Base-by-base conservation (phyloP, 2,113 vertebrate species). In the Hydrolagus affinis region DNA sequence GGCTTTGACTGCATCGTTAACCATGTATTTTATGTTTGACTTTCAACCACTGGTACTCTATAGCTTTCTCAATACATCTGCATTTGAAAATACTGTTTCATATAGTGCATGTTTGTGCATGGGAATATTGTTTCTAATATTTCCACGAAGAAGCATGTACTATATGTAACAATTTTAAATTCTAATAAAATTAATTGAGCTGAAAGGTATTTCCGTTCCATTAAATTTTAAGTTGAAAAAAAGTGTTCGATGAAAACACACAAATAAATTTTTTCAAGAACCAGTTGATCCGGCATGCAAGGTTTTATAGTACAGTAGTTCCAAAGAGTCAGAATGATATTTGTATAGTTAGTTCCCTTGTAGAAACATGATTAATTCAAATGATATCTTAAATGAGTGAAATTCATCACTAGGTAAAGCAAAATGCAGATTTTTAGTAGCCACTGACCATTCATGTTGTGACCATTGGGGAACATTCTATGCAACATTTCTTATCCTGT, bases 1-100 rank as follows among this genome's bases (percentile, higher is more conserved):
- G 44, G 88, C 86, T 19, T 74, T 88, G 62, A 12, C 0, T 78
- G 57, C 14, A 28, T 78, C 11, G 7, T 15, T 78, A 9, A 8
- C 11, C 56, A 59, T 12, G n/a, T n/a, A 17, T 60, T 11, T 59
- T 60, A 59, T 10, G 44, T 44, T 44, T 44, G 44, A 44, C 44
- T 44, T 44, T 44, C 6, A 44, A n/a, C n/a, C n/a, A n/a, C n/a
- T n/a, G n/a, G n/a, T 44, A 44, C 6, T 44, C 6, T 44, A 44
- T 44, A 44, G 6, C 44, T 44, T 44, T 44, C 44, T 44, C 44
- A 44, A 44, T 44, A 44, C 44, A 3, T 44, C 6, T 44, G 44
- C 44, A 44, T 44, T 44, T 44, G 44, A 44, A 44, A 44, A 44
- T 44, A 3, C 44, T 44, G 44, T 44, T n/a, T 44, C 44, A 44